These are phyloP conservation scores for Epinephelus fuscoguttatus DNA, from an alignment of 2,113 vertebrate genomes.

Conservation along the genomic window DNA sequence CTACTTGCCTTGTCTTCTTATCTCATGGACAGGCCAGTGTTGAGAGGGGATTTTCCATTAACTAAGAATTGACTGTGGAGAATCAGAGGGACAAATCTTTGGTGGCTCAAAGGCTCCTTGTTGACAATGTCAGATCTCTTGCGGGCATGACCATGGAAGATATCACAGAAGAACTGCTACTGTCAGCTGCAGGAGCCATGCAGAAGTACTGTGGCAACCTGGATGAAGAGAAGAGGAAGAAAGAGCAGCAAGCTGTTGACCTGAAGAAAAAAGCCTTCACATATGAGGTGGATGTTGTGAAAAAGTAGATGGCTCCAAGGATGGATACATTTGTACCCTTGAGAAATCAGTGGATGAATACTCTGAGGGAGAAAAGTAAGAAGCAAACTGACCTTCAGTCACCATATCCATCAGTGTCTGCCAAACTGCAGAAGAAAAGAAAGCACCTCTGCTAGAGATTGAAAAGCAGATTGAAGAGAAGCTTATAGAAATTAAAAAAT, in stretches of 20 bases:
- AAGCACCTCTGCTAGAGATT: background rate
- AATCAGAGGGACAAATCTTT: background rate
- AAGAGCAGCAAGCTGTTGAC: conserved; percentile 15
- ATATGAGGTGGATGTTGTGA: conserved; percentile 4
- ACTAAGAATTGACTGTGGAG: background rate
- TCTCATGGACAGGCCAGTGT: background rate
- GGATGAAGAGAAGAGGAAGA: background rate
- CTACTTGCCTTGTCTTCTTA: background rate
- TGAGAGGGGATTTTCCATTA: background rate
- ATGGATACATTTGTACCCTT: background rate
- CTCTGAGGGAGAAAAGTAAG: conserved; percentile 2
- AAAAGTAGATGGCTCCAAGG: background rate
- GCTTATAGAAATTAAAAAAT: too few relatives aligned
- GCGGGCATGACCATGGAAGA: background rate
- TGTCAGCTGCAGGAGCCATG: background rate
- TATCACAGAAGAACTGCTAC: background rate
- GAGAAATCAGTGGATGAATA: conserved; percentile 9
- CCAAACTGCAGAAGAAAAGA: background rate
- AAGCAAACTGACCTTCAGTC: conserved; percentile 13
- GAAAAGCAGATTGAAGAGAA: background rate
- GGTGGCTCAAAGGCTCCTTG: background rate
- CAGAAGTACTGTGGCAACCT: background rate
- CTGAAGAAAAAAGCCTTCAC: background rate
- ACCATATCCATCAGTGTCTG: background rate
- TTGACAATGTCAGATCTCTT: background rate